Evolutionary conservation across 2,797 vertebrate genomes (phyloP).

Genomic region (Onychomys arenicola): DNA sequence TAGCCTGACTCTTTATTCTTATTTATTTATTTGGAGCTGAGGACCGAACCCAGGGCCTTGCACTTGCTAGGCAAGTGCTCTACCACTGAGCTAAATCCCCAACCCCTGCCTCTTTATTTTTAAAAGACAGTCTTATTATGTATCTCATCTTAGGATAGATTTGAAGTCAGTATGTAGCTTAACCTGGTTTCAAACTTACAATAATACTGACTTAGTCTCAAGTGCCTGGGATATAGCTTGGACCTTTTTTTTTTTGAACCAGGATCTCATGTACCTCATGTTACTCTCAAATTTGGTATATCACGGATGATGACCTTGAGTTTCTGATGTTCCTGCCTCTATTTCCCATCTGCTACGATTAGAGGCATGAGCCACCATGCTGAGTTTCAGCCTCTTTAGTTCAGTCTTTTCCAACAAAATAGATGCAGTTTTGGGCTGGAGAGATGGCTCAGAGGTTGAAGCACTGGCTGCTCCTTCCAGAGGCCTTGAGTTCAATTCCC

Average conservation of each 20-base stretch:
- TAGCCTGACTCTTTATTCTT: neutral
- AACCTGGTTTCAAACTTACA: neutral
- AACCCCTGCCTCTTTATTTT: neutral
- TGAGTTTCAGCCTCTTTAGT: neutral
- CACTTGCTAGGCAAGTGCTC: too few species aligned
- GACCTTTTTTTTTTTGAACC: neutral
- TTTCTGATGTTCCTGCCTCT: neutral
- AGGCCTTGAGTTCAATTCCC: too few species aligned
- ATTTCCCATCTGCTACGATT: neutral
- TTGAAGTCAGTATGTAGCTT: neutral
- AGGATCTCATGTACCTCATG: neutral
- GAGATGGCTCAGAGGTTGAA: too few species aligned
- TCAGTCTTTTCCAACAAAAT: slow-evolving; percentile 67
- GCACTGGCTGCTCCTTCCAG: too few species aligned
- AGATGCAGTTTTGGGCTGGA: too few species aligned
- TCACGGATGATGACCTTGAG: neutral
- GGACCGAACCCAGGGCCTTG: too few species aligned
- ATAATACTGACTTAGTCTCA: neutral
- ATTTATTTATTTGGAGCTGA: too few species aligned
- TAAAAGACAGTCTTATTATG: neutral
- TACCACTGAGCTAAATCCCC: too few species aligned
- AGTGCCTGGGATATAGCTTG: neutral
- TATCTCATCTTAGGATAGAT: neutral
- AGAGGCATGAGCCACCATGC: neutral
- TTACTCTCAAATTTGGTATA: neutral